A percentile compares a stretch with the other conserved stretches of the same genome.
phyloP scores from a whole-genome alignment of 1,140 invertebrate genomes.

The Planococcus citri region DNA sequence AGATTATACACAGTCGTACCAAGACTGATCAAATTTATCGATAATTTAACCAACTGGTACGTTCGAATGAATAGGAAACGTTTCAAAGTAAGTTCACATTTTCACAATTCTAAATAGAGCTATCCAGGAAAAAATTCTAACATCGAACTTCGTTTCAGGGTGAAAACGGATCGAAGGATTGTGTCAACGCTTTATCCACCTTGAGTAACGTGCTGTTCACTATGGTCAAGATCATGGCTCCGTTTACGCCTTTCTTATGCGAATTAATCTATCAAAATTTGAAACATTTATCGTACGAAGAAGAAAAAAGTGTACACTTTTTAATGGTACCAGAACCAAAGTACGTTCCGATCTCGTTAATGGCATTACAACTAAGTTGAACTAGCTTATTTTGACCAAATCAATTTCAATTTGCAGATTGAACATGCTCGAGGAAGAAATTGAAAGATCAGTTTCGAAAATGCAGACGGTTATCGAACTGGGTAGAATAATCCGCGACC shows the following conservation, averaged over 20 bases:
- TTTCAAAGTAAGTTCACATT: conserved; percentile 24
- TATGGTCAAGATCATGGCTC: conserved; percentile 86
- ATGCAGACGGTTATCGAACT: conserved; percentile 96
- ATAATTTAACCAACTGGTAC: conserved; percentile 98
- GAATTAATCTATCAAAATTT: conserved; percentile 93
- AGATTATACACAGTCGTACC: conserved; percentile 92
- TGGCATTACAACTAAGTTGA: too few relatives aligned
- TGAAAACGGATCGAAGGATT: conserved; percentile 60
- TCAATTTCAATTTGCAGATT: too few relatives aligned
- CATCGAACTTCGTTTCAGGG: conserved; percentile 43
- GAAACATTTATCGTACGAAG: conserved; percentile 35
- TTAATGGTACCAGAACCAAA: conserved; percentile 68
- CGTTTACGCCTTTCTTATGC: conserved; percentile 93
- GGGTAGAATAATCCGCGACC: conserved; percentile 80
- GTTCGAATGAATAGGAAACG: conserved; percentile 91
- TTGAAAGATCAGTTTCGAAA: conserved; percentile 75
- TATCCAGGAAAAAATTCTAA: too few relatives aligned
- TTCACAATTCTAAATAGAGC: too few relatives aligned
- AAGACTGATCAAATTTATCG: conserved; percentile 85
- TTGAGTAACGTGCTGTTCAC: conserved; percentile 77
- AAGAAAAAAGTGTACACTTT: conserved; percentile 68
- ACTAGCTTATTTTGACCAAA: neutral
- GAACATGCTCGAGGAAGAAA: conserved; percentile 66
- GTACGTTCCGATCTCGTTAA: conserved; percentile 31
- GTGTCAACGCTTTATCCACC: conserved; percentile 70